These are phyloP conservation scores for Botia almorhae DNA, from an alignment of 2,797 vertebrate species.

Conservation along the genomic window DNA sequence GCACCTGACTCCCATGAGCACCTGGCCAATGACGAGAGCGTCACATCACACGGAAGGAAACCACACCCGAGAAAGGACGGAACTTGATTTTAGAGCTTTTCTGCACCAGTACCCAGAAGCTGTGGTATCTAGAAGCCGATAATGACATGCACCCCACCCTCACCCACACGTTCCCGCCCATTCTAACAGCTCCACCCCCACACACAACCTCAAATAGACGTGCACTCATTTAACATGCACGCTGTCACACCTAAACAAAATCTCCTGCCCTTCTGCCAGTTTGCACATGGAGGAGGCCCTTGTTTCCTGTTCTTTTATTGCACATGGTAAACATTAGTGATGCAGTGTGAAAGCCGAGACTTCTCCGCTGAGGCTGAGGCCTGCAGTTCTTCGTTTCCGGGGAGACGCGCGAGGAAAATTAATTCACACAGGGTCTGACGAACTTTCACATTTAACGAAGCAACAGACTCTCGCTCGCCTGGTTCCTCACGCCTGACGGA, in stretches of 20 bases:
- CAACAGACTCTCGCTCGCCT: background rate
- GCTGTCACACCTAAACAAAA: constrained; percentile 7
- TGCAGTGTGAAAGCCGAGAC: background rate
- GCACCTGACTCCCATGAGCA: constrained; percentile 25
- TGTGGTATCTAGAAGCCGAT: background rate
- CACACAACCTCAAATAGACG: constrained; percentile 3
- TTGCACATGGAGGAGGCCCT: constrained; percentile 48
- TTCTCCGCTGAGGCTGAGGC: background rate
- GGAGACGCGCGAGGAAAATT: constrained; percentile 11
- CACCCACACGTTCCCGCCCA: background rate
- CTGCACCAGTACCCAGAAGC: background rate
- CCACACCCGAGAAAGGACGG: background rate
- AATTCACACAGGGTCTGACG: constrained; percentile 34
- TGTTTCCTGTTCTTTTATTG: constrained; percentile 33
- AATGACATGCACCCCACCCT: background rate
- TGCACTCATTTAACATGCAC: constrained; percentile 15
- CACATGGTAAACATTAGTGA: constrained; percentile 43
- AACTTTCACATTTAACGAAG: constrained; percentile 21
- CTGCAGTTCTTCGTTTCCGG: constrained; percentile 7
- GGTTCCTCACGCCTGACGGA: background rate
- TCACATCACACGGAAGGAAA: background rate
- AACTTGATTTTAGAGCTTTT: background rate
- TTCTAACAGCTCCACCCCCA: constrained; percentile 13
- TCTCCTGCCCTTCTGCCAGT: constrained; percentile 50
- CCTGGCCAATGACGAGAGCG: constrained; percentile 7